Conservation (phyloP, 2,888 invertebrate species). For the Lasiommata megera region DNA sequence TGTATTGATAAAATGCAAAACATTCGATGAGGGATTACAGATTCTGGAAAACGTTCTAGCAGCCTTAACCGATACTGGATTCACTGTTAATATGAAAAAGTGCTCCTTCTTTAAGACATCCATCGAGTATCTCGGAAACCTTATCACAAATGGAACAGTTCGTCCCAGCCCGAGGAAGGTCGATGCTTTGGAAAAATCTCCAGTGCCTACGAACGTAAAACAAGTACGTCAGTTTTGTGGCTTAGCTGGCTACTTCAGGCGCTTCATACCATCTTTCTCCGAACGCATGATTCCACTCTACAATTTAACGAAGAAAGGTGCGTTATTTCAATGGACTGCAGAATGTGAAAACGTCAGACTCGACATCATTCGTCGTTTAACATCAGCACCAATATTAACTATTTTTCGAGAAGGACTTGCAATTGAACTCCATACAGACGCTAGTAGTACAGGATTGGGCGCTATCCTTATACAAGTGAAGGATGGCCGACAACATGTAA, state of each 20-base stretch:
- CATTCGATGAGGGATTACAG: neutral
- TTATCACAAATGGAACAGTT: neutral
- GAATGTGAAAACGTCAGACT: neutral
- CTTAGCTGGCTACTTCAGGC: neutral
- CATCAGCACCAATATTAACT: conserved; percentile 4
- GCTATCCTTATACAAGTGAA: conserved; percentile 22
- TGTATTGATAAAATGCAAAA: conserved; percentile 26
- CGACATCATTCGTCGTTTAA: neutral
- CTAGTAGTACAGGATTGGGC: conserved; percentile 28
- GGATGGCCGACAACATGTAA: neutral
- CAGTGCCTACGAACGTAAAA: conserved; percentile 19
- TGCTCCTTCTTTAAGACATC: neutral
- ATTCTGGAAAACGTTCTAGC: neutral
- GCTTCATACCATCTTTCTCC: neutral
- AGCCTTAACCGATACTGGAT: neutral
- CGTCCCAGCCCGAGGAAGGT: conserved; percentile 11
- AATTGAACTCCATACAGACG: conserved; percentile 30
- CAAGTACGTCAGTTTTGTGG: neutral
- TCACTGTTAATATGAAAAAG: neutral
- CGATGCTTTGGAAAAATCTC: conserved; percentile 29
- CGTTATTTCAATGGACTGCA: neutral
- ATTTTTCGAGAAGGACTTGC: conserved; percentile 9
- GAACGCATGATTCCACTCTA: neutral
- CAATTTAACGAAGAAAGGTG: neutral
- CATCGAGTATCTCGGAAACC: neutral